Evolutionary conservation across 2,113 vertebrate genomes (phyloP), one percentile per base, ranked within the genome.

Genomic region (Malaclemys terrapin): DNA sequence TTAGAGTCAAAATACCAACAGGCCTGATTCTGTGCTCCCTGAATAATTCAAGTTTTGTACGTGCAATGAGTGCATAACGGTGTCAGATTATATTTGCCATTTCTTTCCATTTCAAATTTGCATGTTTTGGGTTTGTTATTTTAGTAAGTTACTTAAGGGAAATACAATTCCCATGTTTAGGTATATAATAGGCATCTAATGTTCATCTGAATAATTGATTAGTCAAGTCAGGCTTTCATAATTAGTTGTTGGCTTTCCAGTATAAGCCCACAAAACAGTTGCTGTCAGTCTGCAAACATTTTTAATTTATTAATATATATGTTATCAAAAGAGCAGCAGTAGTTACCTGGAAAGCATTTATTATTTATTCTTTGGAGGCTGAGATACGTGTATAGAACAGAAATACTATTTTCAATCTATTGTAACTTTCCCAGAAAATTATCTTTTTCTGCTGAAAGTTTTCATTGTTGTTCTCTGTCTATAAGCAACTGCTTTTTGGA

Each of bases 201-300:
- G 98, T 99, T 99, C 98, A 98, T 98, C 98, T 99, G 99, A 99
- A 99, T 99, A 99, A 99, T 99, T 99, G 99, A 99, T 99, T 98
- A 99, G 98, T 97, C 98, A 96, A 98, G 96, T 98, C 98, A 98
- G 98, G 98, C 97, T 98, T 98, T 98, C 97, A 98, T 99, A 99
- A 99, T 99, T 99, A 99, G 99, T 98, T 99, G 98, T 98, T 99
- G 98, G 98, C 98, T 98, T 99, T 98, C 98, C 98, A 98, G 96
- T 98, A 95, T 98, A 98, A 99, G 98, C 98, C 98, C 96, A 98
- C 97, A 96, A 98, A 99, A 98, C 97, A 97, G 94, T 90, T 92
- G 65, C 86, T 95, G 95, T 92, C 97, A 95, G 96, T 95, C 97
- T 96, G 86, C 69, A 97, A 95, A 93, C 56, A 86, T 96, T 96